Evolutionary conservation across 2,797 vertebrate species (phyloP).

Genomic region (Myotis findleyi): DNA sequence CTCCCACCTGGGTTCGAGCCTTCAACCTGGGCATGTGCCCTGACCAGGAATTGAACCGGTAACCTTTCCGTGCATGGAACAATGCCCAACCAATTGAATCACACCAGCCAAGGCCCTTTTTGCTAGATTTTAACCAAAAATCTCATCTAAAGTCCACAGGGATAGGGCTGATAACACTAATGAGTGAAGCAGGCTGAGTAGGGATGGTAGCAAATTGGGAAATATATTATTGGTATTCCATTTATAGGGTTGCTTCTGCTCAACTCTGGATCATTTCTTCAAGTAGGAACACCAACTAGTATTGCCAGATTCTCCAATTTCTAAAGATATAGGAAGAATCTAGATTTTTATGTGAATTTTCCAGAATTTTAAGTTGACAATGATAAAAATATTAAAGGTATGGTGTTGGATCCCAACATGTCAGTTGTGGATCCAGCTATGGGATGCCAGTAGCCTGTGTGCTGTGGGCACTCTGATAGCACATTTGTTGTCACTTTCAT

Average conservation of each 20-base stretch:
- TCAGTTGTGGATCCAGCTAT: background rate
- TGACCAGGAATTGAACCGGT: no score
- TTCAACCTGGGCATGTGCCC: no score
- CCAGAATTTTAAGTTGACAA: background rate
- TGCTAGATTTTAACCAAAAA: background rate
- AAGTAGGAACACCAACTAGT: background rate
- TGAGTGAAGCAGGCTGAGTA: background rate
- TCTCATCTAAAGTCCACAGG: background rate
- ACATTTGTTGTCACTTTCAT: background rate
- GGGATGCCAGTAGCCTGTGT: background rate
- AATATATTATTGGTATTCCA: background rate
- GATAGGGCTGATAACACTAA: background rate
- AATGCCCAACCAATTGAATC: background rate
- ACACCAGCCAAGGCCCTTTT: background rate
- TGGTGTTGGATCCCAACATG: background rate
- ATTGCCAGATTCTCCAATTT: background rate
- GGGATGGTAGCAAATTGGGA: background rate
- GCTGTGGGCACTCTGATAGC: background rate
- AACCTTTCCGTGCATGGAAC: no score
- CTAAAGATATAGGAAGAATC: background rate
- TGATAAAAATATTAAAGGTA: background rate
- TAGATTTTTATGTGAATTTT: constrained; percentile 19
- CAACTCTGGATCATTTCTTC: background rate
- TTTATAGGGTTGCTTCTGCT: background rate
- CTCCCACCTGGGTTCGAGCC: no score